phyloP scores from a whole-genome alignment of 2,113 vertebrate genomes.

The Cebidichthys violaceus region DNA sequence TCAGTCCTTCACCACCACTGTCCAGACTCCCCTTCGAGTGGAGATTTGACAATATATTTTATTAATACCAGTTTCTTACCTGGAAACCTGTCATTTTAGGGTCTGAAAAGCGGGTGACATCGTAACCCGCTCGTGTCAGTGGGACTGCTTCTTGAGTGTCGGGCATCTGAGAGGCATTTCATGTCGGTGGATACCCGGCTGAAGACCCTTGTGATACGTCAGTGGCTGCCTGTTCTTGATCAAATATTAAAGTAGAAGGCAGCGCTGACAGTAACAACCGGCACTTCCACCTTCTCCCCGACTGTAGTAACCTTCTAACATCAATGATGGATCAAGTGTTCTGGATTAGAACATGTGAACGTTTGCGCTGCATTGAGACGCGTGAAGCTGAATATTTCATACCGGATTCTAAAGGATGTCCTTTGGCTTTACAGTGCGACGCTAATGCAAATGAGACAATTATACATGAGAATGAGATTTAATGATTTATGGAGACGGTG shows the following conservation, averaged over 20 bases:
- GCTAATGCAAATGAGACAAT: slow-evolving; percentile 62
- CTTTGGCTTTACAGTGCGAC: slow-evolving; percentile 8
- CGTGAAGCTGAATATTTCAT: slow-evolving; percentile 53
- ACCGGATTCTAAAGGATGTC: slow-evolving; percentile 7
- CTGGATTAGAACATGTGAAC: slow-evolving; percentile 53
- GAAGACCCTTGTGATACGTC: slow-evolving; percentile 42
- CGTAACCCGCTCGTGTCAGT: slow-evolving; percentile 23
- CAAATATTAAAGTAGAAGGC: slow-evolving; percentile 69
- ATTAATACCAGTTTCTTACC: not conserved
- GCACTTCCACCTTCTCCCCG: slow-evolving; percentile 29
- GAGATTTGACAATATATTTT: no score
- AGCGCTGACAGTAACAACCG: slow-evolving; percentile 38
- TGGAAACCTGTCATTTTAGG: not conserved
- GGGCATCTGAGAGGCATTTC: slow-evolving; percentile 30
- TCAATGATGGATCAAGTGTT: slow-evolving; percentile 59
- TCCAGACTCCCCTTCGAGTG: no score
- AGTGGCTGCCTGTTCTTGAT: slow-evolving; percentile 55
- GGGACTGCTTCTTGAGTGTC: slow-evolving; percentile 25
- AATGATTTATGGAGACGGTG: slow-evolving; percentile 69
- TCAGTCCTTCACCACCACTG: no score
- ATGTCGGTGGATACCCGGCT: not conserved
- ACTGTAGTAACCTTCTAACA: slow-evolving; percentile 37
- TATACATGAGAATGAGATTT: slow-evolving; percentile 56
- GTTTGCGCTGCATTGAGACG: slow-evolving; percentile 16
- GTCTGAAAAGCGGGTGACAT: not conserved